These are phyloP conservation scores for Hyphantria cunea DNA, from an alignment of 1,140 invertebrate species.

Conservation along the genomic window DNA sequence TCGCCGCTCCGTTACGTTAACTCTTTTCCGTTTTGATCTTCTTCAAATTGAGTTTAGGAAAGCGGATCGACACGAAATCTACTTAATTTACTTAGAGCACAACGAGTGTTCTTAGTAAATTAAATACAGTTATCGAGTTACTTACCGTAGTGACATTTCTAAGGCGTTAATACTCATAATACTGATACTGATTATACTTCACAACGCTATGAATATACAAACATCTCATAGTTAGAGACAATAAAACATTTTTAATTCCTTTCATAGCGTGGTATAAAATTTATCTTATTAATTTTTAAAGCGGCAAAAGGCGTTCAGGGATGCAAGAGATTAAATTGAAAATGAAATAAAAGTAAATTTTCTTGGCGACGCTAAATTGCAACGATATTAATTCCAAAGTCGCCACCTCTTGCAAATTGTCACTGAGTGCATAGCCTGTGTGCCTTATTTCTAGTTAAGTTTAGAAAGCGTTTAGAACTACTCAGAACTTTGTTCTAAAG, in stretches of 20 bases:
- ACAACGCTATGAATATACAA: no score
- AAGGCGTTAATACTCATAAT: background rate
- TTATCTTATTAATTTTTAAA: constrained; percentile 35
- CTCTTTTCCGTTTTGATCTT: constrained; percentile 38
- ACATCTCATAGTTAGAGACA: constrained; percentile 5
- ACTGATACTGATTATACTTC: no score
- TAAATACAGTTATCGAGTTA: constrained; percentile 22
- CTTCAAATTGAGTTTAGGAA: constrained; percentile 37
- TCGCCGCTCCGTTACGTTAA: constrained; percentile 34
- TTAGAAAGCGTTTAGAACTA: constrained; percentile 16
- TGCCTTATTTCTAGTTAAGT: constrained; percentile 24
- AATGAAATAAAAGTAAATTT: constrained; percentile 34
- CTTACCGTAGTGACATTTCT: constrained; percentile 23
- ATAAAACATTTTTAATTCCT: constrained; percentile 23
- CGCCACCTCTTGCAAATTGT: constrained; percentile 33
- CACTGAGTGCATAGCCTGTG: constrained; percentile 22
- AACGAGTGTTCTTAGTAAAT: constrained; percentile 16
- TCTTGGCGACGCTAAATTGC: constrained; percentile 30
- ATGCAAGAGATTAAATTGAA: constrained; percentile 38
- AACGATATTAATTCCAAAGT: constrained; percentile 42
- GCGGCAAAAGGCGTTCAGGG: constrained; percentile 21
- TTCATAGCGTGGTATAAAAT: constrained; percentile 23
- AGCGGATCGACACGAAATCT: constrained; percentile 13
- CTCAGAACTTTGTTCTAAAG: constrained; percentile 10
- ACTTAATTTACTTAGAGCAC: no score